phyloP scores from a whole-genome alignment of 1,140 invertebrate genomes.

The Ostrea edulis region DNA sequence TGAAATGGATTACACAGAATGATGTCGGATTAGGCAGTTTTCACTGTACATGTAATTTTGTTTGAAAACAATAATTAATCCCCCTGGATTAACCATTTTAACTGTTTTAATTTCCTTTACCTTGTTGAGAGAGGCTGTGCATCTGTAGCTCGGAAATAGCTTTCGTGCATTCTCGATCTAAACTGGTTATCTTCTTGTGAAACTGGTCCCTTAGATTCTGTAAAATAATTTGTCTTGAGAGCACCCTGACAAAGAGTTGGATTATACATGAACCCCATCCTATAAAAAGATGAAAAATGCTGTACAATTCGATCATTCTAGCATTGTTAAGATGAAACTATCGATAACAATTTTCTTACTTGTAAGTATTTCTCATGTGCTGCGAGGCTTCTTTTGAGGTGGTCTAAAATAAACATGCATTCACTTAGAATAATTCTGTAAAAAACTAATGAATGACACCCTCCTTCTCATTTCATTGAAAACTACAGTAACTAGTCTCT shows the following conservation, averaged over 20 bases:
- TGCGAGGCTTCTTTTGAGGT: conserved; percentile 69
- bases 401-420: conserved; percentile 62
- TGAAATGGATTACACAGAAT: no score
- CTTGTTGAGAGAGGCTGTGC: conserved; percentile 59
- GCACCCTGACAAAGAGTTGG: not conserved
- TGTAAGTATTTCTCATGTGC: conserved; percentile 72
- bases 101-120: conserved; percentile 5
- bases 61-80: no score
- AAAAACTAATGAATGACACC: not conserved
- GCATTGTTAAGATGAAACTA: not conserved
- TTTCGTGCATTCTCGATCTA: conserved; percentile 56
- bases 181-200: conserved; percentile 45
- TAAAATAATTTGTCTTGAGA: conserved; percentile 27
- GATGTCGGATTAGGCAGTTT: no score
- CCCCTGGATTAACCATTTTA: no score
- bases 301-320: not conserved
- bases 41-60: no score
- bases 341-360: conserved; percentile 53
- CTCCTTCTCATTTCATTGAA: no score
- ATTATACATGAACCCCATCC: no score
- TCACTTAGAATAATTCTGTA: not conserved
- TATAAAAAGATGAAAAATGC: no score
- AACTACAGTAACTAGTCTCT: no score
- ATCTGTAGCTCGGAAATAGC: conserved; percentile 57
- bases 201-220: conserved; percentile 65